A percentile compares a stretch with the other conserved stretches of the same genome.
Conservation (phyloP, 1,140 invertebrate genomes). For the Aphidius gifuensis region DNA sequence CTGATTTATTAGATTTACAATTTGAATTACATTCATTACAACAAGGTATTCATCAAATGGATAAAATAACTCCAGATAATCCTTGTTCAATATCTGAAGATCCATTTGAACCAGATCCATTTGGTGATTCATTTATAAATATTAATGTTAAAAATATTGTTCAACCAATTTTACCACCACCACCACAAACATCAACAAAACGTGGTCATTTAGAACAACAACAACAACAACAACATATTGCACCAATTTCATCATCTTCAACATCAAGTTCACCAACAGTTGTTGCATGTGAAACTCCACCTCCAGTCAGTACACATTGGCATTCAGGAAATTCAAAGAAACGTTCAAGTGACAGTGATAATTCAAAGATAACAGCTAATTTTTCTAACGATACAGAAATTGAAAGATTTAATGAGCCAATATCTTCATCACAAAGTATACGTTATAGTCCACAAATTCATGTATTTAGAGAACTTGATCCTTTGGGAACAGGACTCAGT, state of each 20-base stretch:
- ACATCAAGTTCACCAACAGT: constrained; percentile 49
- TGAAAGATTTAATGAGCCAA: constrained; percentile 27
- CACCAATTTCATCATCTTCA: constrained; percentile 38
- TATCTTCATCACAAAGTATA: constrained; percentile 25
- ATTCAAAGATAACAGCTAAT: constrained; percentile 33
- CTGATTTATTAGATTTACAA: constrained; percentile 89
- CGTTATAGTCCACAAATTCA: constrained; percentile 59
- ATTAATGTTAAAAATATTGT: constrained; percentile 56
- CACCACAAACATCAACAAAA: constrained; percentile 58
- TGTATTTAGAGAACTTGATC: constrained; percentile 90
- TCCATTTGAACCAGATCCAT: constrained; percentile 63
- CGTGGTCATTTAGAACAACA: constrained; percentile 47
- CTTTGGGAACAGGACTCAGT: constrained; percentile 81
- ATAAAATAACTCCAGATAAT: constrained; percentile 76
- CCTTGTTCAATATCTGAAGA: constrained; percentile 59
- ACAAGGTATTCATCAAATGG: constrained; percentile 83
- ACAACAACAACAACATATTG: constrained; percentile 31
- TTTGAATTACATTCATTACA: constrained; percentile 87
- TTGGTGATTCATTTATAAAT: constrained; percentile 77
- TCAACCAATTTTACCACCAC: constrained; percentile 61
- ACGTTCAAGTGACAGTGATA: constrained; percentile 53
- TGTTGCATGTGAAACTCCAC: constrained; percentile 51
- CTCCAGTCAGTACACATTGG: constrained; percentile 51
- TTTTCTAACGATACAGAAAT: constrained; percentile 14
- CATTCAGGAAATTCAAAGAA: constrained; percentile 57